Percentiles rank a stretch among this genome's conserved stretches.
Evolutionary conservation across 2,888 invertebrate genomes (phyloP).

Genomic region (Atherix ibis): DNA sequence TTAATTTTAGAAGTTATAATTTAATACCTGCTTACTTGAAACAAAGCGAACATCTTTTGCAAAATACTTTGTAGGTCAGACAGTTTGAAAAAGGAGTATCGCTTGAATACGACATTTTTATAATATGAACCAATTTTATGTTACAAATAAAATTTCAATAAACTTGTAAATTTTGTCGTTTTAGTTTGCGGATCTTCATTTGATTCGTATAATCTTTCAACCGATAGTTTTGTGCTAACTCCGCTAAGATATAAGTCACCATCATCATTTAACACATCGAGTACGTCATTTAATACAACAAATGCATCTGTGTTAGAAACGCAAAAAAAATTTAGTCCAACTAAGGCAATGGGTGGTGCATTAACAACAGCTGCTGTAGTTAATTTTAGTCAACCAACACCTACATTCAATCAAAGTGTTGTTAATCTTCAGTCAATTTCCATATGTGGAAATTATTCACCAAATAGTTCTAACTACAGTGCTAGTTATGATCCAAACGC

Average conservation of each 20-base stretch:
- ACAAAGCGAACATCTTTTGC: too few species aligned
- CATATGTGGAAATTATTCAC: slow-evolving; percentile 12
- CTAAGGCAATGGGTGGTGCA: slow-evolving; percentile 7
- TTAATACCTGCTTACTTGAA: too few species aligned
- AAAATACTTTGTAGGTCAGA: too few species aligned
- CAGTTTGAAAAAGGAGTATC: too few species aligned
- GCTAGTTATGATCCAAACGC: slow-evolving; percentile 12
- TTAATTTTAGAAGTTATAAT: too few species aligned
- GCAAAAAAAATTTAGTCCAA: slow-evolving; percentile 8
- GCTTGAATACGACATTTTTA: too few species aligned
- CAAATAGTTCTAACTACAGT: slow-evolving; percentile 14
- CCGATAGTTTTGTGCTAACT: slow-evolving; percentile 13
- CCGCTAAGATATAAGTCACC: slow-evolving; percentile 13
- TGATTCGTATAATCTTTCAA: slow-evolving; percentile 16
- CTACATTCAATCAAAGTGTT: slow-evolving; percentile 12
- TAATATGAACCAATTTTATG: too few species aligned
- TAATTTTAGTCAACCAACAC: slow-evolving; percentile 10
- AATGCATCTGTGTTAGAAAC: slow-evolving; percentile 12
- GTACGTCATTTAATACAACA: slow-evolving; percentile 14
- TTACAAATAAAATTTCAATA: too few species aligned
- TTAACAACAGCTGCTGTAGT: slow-evolving; percentile 7
- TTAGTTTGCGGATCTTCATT: slow-evolving; percentile 15
- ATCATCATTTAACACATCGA: slow-evolving; percentile 14
- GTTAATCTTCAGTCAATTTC: slow-evolving; percentile 13
- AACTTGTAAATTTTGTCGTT: too few species aligned